phyloP scores from a whole-genome alignment of 2,113 vertebrate genomes.

The Alouatta palliata region DNA sequence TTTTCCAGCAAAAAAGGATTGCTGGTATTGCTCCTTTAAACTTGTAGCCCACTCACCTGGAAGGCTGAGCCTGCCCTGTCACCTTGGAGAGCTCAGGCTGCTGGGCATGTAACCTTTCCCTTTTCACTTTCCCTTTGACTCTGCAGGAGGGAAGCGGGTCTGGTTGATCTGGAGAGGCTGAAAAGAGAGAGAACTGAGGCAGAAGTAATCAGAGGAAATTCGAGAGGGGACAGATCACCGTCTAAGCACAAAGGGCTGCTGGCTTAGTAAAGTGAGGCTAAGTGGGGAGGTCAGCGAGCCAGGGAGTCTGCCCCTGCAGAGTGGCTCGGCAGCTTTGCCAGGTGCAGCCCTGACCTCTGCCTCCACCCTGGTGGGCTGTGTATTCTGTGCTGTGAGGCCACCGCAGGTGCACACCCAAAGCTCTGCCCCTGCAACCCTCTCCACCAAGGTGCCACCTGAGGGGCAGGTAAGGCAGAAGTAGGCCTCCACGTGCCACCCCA shows the following conservation, averaged over 20 bases:
- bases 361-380: rapidly evolving
- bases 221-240: not conserved
- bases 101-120: not conserved
- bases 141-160: not conserved
- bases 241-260: not conserved
- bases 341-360: not conserved
- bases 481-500: not conserved
- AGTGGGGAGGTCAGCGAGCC: not conserved
- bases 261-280: not conserved
- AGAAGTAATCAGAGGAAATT: not conserved
- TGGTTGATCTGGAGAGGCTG: not conserved
- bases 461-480: too few relatives aligned
- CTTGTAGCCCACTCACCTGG: not conserved
- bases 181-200: not conserved
- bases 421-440: too few relatives aligned
- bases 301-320: not conserved
- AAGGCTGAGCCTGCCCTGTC: not conserved
- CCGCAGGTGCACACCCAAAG: not conserved
- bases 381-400: not conserved
- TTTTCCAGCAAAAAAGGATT: not conserved
- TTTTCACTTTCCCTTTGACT: not conserved
- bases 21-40: not conserved
- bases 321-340: not conserved
- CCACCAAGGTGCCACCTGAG: not conserved
- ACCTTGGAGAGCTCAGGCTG: not conserved